phyloP scores from a whole-genome alignment of 2,888 invertebrate species.

The Psococerastis gibbosa region DNA sequence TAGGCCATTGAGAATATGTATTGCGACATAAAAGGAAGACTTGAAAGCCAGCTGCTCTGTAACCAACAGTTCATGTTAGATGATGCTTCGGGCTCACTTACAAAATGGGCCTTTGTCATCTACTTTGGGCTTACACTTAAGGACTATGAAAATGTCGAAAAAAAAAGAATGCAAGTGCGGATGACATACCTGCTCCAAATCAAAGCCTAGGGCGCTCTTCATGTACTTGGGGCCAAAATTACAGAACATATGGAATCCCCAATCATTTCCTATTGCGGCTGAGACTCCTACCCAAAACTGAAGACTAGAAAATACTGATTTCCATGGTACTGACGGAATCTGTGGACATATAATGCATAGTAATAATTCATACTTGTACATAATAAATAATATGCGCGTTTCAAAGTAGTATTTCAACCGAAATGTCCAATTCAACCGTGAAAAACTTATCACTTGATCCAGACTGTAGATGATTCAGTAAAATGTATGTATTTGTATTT shows the following conservation, averaged over 20 bases:
- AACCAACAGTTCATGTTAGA: slow-evolving; percentile 11
- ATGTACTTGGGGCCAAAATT: slow-evolving; percentile 23
- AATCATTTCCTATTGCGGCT: slow-evolving; percentile 22
- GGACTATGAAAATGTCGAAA: too few relatives aligned
- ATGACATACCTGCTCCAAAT: slow-evolving; percentile 20
- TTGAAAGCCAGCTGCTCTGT: slow-evolving; percentile 17
- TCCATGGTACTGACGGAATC: slow-evolving; percentile 21
- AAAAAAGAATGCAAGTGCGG: too few relatives aligned
- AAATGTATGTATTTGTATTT: too few relatives aligned
- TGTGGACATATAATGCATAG: slow-evolving; percentile 12
- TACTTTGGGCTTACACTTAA: too few relatives aligned
- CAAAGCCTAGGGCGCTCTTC: slow-evolving; percentile 21
- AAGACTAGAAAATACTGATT: slow-evolving; percentile 20
- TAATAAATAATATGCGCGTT: background rate
- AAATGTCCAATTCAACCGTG: too few relatives aligned
- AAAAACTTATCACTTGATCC: too few relatives aligned
- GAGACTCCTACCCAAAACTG: slow-evolving; percentile 22
- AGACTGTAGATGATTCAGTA: too few relatives aligned
- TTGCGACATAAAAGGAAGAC: slow-evolving; percentile 17
- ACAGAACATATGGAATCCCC: slow-evolving; percentile 24
- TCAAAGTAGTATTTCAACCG: too few relatives aligned
- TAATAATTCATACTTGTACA: background rate
- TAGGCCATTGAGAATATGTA: slow-evolving; percentile 16
- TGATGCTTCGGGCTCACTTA: too few relatives aligned
- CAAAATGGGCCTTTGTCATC: too few relatives aligned